A percentile compares a stretch with the other conserved stretches of the same genome.
Conservation (phyloP, 2,888 invertebrate species). For the Fragum fragum region DNA sequence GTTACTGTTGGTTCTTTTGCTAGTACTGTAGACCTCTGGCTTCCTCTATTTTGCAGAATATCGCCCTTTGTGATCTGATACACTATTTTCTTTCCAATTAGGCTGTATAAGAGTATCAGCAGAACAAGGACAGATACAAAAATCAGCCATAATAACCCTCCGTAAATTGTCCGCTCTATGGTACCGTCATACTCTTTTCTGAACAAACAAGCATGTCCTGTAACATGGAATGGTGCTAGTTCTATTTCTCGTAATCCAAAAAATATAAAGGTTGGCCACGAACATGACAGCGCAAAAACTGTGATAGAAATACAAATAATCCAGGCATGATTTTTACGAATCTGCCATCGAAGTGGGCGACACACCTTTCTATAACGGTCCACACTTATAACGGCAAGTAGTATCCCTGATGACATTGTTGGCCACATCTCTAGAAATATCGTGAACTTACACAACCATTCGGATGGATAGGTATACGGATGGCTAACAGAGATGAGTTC, state of each 20-base stretch:
- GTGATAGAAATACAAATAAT: slow-evolving; percentile 32
- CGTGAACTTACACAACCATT: slow-evolving; percentile 56
- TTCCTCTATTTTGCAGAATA: neutral
- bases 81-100: slow-evolving; percentile 46
- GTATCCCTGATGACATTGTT: slow-evolving; percentile 44
- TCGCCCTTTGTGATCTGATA: slow-evolving; percentile 30
- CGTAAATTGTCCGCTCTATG: slow-evolving; percentile 34
- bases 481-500: slow-evolving; percentile 54
- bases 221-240: slow-evolving; percentile 35
- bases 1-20: neutral
- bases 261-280: slow-evolving; percentile 56
- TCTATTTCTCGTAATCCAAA: slow-evolving; percentile 47
- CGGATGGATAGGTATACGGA: slow-evolving; percentile 48
- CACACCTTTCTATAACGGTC: slow-evolving; percentile 60
- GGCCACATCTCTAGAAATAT: slow-evolving; percentile 60
- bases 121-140: slow-evolving; percentile 37
- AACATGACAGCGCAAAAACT: slow-evolving; percentile 31
- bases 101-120: slow-evolving; percentile 36
- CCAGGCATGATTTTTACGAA: slow-evolving; percentile 39
- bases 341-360: slow-evolving; percentile 45
- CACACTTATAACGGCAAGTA: slow-evolving; percentile 50
- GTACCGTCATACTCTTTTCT: slow-evolving; percentile 45
- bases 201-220: slow-evolving; percentile 53
- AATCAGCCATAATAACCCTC: slow-evolving; percentile 45
- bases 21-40: neutral